A percentile compares a stretch with the other conserved stretches of the same genome.
These are phyloP conservation scores for Burhinus oedicnemus DNA, from an alignment of 2,113 vertebrate genomes.

Conservation along the genomic window DNA sequence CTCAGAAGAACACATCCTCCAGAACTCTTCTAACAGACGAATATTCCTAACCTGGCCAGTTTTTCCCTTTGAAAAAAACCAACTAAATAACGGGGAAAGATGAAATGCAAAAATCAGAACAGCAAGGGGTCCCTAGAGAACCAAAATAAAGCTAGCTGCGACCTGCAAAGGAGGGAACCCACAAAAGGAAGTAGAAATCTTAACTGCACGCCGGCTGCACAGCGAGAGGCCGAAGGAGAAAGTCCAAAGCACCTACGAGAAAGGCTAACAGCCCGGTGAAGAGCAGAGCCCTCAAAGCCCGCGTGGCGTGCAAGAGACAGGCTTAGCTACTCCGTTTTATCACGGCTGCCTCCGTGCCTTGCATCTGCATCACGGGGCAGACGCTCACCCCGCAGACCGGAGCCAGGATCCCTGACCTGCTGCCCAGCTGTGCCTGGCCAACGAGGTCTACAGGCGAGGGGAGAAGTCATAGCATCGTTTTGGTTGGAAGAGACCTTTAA, in stretches of 20 bases:
- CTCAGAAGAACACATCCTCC: neutral
- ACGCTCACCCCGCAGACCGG: rapidly evolving
- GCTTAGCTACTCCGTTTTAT: neutral
- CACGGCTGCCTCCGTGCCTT: neutral
- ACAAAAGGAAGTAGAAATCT: neutral
- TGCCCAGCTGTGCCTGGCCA: neutral
- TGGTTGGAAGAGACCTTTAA: neutral
- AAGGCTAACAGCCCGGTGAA: neutral
- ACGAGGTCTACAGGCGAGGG: neutral
- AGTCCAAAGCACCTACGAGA: neutral
- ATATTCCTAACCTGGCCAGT: neutral
- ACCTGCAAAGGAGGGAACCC: neutral
- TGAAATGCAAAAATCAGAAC: neutral
- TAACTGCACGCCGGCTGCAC: neutral
- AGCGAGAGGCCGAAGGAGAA: neutral
- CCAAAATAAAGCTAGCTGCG: neutral
- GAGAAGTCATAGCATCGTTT: neutral
- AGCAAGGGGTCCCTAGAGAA: neutral
- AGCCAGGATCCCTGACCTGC: too few relatives aligned
- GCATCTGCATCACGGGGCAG: neutral
- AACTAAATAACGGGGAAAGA: neutral
- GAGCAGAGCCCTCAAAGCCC: neutral
- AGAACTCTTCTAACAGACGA: neutral
- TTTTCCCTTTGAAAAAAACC: neutral
- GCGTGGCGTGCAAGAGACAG: rapidly evolving